Conservation (phyloP, 2,113 vertebrate species). For the Microtus oregoni region DNA sequence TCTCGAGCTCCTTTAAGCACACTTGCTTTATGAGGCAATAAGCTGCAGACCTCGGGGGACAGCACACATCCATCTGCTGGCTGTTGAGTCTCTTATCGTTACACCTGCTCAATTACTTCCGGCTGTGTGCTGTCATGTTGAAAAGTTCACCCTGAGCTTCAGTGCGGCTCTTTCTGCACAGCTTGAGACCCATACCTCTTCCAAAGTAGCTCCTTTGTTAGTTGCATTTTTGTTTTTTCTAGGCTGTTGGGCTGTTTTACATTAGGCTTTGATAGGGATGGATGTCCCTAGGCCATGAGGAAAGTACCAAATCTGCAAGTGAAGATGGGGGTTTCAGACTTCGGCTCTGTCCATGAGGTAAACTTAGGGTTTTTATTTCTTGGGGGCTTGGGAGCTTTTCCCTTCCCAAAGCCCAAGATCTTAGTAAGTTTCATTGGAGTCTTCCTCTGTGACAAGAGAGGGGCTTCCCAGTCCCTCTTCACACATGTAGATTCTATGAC, state of each 20-base stretch:
- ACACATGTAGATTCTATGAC: not conserved
- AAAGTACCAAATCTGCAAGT: not conserved
- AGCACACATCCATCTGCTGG: not conserved
- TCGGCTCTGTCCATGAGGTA: not conserved
- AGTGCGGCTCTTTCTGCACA: not conserved
- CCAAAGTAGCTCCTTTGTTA: not conserved
- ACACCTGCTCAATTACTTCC: not conserved
- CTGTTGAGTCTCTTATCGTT: not conserved
- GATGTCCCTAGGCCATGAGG: not conserved
- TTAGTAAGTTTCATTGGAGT: not conserved
- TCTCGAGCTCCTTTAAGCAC: not conserved
- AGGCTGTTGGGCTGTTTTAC: constrained; percentile 12
- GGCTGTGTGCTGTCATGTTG: not conserved
- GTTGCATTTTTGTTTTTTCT: not conserved
- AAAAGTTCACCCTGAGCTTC: not conserved
- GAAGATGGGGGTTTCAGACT: not conserved
- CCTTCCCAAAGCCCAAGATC: not conserved
- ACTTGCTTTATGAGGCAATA: constrained; percentile 23
- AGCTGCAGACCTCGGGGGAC: not conserved
- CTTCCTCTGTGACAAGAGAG: not conserved
- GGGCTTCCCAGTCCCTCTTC: not conserved
- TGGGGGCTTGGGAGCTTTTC: not conserved
- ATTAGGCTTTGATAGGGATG: not conserved
- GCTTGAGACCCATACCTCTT: not conserved
- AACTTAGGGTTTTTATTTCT: constrained; percentile 15